Evolutionary conservation across 2,797 vertebrate species (phyloP).

Genomic region (Toxotes lorentzi): DNA sequence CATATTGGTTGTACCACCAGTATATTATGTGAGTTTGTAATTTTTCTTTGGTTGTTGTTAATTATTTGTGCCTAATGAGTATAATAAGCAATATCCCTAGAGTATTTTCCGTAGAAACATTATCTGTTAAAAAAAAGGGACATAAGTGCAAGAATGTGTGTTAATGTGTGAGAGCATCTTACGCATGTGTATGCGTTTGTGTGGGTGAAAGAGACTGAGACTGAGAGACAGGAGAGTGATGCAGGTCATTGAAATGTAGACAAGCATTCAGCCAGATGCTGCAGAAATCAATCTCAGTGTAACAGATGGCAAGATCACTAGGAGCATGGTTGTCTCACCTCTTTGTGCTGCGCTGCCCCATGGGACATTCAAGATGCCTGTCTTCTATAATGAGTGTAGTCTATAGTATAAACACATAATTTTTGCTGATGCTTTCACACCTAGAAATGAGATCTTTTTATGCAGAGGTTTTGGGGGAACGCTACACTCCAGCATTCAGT

Average conservation of each 20-base stretch:
- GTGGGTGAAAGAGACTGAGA: constrained; percentile 5
- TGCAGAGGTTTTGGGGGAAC: constrained; percentile 14
- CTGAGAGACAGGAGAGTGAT: constrained; percentile 36
- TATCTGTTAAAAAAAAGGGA: not conserved
- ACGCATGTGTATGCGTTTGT: constrained; percentile 8
- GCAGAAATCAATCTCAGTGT: constrained; percentile 66
- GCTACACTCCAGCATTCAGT: constrained; percentile 15
- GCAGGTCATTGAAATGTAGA: constrained; percentile 73
- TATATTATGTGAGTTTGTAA: not conserved
- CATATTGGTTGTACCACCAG: not conserved
- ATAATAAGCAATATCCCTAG: not conserved
- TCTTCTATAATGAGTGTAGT: constrained; percentile 54
- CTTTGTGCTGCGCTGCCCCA: constrained; percentile 49
- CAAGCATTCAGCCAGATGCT: constrained; percentile 67
- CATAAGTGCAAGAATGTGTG: not conserved
- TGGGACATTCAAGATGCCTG: constrained; percentile 49
- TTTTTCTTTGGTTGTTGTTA: not conserved
- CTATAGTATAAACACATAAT: constrained; percentile 24
- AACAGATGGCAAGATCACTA: constrained; percentile 70
- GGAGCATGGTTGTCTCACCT: constrained; percentile 61
- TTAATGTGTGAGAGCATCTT: not conserved
- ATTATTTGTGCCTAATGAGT: not conserved
- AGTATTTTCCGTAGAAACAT: not conserved
- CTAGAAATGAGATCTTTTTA: constrained; percentile 25
- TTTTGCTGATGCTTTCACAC: constrained; percentile 44